Conservation (phyloP, 2,113 vertebrate genomes). For the Chascanopsetta lugubris region DNA sequence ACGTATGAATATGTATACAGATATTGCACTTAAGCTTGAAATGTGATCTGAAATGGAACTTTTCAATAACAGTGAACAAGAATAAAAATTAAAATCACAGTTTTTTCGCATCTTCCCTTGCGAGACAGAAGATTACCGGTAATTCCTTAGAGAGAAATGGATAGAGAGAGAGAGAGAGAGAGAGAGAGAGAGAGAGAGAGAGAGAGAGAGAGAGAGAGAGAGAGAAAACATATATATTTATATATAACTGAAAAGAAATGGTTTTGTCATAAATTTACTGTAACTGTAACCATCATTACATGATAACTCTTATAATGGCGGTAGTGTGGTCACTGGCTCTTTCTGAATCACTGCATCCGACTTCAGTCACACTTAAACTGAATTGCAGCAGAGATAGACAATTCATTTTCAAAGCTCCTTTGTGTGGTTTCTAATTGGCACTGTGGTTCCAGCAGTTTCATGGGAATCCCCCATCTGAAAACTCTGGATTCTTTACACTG, state of each 20-base stretch:
- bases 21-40: too few species aligned
- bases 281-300: not conserved
- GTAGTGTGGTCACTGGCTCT: not conserved
- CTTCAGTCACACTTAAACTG: not conserved
- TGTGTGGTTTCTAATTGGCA: conserved; percentile 29
- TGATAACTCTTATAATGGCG: not conserved
- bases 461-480: conserved; percentile 60
- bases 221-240: not conserved
- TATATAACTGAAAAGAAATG: not conserved
- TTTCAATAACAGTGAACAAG: too few species aligned
- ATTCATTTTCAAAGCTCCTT: conserved; percentile 38
- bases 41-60: too few species aligned
- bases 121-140: too few species aligned
- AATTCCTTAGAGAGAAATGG: too few species aligned
- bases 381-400: not conserved
- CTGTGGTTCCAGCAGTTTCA: conserved; percentile 40
- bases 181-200: too few species aligned
- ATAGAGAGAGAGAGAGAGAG: too few species aligned
- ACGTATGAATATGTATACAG: too few species aligned
- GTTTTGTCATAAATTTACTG: conserved; percentile 15
- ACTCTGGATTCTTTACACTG: conserved; percentile 24
- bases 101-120: too few species aligned
- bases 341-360: not conserved
- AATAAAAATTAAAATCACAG: too few species aligned
- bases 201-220: too few species aligned